Evolutionary conservation across 2,113 vertebrate genomes (phyloP).

Genomic region (Pipra filicauda): DNA sequence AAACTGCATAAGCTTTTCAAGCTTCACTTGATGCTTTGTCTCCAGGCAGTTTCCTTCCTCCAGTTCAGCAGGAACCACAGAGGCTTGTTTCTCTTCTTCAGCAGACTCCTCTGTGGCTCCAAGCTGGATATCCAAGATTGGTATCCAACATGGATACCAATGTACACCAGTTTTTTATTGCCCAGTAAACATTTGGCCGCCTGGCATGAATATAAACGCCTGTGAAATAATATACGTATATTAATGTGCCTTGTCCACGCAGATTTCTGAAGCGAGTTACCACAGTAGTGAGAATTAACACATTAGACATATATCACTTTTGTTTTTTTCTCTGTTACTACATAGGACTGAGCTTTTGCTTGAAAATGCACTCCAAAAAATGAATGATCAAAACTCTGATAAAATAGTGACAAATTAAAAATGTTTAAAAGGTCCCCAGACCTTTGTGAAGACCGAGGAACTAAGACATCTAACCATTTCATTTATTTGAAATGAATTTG

Average conservation of each 20-base stretch:
- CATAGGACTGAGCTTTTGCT: background rate
- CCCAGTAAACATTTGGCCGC: background rate
- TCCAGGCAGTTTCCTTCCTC: background rate
- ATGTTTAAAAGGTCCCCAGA: background rate
- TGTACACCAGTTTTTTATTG: background rate
- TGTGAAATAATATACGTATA: background rate
- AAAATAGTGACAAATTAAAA: background rate
- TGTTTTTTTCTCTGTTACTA: background rate
- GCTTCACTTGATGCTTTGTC: background rate
- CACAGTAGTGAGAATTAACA: background rate
- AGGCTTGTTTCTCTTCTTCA: background rate
- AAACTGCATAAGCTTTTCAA: slow-evolving; percentile 4
- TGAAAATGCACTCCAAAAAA: background rate
- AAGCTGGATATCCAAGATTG: background rate
- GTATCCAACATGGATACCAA: background rate
- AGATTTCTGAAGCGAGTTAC: background rate
- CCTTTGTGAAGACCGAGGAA: background rate
- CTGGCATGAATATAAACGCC: background rate
- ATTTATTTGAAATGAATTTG: background rate
- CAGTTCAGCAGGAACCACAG: background rate
- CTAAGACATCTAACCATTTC: background rate
- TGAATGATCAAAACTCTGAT: background rate
- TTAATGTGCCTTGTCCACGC: background rate
- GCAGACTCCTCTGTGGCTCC: background rate
- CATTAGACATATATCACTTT: background rate